Evolutionary conservation across 2,113 vertebrate species (phyloP).

Genomic region (Xerus inauris): DNA sequence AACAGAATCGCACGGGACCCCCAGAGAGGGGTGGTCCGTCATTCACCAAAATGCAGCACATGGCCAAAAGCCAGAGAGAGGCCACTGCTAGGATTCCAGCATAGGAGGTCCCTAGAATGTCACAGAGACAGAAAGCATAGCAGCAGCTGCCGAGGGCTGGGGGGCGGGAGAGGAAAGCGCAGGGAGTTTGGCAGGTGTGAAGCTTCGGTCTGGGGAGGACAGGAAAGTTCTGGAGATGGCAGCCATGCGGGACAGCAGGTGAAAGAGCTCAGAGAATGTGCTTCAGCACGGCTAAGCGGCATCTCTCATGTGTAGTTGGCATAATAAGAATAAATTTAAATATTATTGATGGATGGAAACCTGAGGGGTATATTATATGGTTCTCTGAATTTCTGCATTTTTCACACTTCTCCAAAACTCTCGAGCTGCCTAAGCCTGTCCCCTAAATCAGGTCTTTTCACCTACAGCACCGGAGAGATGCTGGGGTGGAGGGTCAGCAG

Average conservation of each 20-base stretch:
- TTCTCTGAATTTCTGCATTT: neutral
- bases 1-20: too few species aligned
- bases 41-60: neutral
- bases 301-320: neutral
- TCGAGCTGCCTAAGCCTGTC: neutral
- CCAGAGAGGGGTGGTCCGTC: too few species aligned
- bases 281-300: neutral
- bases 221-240: neutral
- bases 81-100: too few species aligned
- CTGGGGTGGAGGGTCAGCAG: neutral
- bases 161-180: too few species aligned
- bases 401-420: neutral
- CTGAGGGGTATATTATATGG: neutral
- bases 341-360: rapidly evolving
- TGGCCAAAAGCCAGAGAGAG: neutral
- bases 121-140: neutral
- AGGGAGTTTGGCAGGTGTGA: neutral
- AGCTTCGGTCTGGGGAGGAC: neutral
- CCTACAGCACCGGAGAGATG: neutral
- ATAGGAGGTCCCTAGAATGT: neutral
- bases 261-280: too few species aligned
- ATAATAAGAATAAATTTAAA: neutral
- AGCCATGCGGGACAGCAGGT: too few species aligned
- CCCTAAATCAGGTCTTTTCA: neutral
- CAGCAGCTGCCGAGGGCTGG: neutral